phyloP scores from a whole-genome alignment of 2,888 invertebrate genomes.

The Tetropium fuscum region DNA sequence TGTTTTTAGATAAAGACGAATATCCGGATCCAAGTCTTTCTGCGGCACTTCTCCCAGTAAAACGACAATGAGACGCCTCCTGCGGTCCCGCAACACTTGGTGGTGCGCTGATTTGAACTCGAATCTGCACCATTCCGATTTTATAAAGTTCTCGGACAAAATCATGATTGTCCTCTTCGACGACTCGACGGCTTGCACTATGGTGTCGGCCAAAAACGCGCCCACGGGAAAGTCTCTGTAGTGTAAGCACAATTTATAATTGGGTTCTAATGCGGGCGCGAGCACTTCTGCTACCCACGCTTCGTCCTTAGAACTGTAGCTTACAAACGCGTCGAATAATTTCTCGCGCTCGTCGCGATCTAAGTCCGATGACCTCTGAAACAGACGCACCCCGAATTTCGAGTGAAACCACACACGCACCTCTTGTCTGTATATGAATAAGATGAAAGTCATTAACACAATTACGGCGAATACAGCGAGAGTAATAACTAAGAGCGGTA shows the following conservation, averaged over 20 bases:
- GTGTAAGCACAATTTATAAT: conserved; percentile 87
- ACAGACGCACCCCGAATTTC: conserved; percentile 82
- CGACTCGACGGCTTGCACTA: conserved; percentile 88
- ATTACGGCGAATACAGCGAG: conserved; percentile 77
- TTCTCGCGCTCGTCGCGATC: conserved; percentile 84
- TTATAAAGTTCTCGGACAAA: conserved; percentile 88
- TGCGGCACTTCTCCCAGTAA: conserved; percentile 86
- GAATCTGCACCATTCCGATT: conserved; percentile 90
- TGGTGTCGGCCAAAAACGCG: conserved; percentile 87
- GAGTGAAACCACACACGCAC: conserved; percentile 87
- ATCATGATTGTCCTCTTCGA: conserved; percentile 89
- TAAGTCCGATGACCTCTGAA: conserved; percentile 76
- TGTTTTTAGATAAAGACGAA: conserved; percentile 85
- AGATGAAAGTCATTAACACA: conserved; percentile 74
- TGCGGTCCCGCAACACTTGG: conserved; percentile 82
- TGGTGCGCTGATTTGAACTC: conserved; percentile 92
- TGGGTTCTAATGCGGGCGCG: conserved; percentile 84
- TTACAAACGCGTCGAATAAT: conserved; percentile 90
- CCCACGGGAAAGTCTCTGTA: conserved; percentile 87
- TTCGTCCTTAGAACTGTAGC: conserved; percentile 91
- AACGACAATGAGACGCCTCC: conserved; percentile 84
- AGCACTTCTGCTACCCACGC: conserved; percentile 87
- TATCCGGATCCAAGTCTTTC: conserved; percentile 86
- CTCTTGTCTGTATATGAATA: conserved; percentile 83
- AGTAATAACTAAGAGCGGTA: conserved; percentile 79